Evolutionary conservation across 2,888 invertebrate species (phyloP), one percentile per base, ranked within the genome.

Genomic region (Tachina lurida): DNA sequence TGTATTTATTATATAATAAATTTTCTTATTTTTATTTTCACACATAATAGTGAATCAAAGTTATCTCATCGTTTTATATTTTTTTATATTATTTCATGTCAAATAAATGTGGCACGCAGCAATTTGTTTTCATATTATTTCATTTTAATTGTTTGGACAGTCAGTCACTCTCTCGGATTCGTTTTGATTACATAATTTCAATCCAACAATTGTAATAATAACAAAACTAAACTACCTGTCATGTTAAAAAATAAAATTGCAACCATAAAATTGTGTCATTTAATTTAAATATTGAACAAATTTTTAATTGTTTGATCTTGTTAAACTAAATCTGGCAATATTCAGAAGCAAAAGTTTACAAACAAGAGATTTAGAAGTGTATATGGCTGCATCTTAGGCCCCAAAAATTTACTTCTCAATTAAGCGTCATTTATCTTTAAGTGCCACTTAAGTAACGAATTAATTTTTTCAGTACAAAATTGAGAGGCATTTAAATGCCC

Each of bases 1-100:
- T 17, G 67, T 49, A 15, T 63, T 76, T 68, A 63, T 82, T 82
- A 75, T 81, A 81, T 81, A 81, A 81, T 63, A 82, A 56, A 70
- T 75, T 68, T 45, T 41, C 75, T 43, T 31, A 17, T 22, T 73
- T 43, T 71, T 43, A 43, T 17, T 62, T 62, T 43, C 62, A 62
- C 41, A 62, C 41, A 65, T 65, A 70, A 49, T 62, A 63, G 81
- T 73, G 49, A 76, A 77, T 49, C 54, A n/a, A 84, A 54, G 52
- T 84, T 80, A 84, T 77, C 80, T 77, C 81, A 81, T 81, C 41
- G 58, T 62, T 60, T 77, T n/a, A 13, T 31, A 31, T n/a, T 41
- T 45, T 70, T 60, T 47, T 73, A 60, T 54, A 60, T 65, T 62
- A 67, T 68, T 78, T 77, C n/a, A 73, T 76, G 67, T 73, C 68